Percentiles rank a stretch among this genome's conserved stretches.
These are phyloP conservation scores for Paragorgia papillata DNA, from an alignment of 92 coral and sea anemone genomes.

Conservation along the genomic window DNA sequence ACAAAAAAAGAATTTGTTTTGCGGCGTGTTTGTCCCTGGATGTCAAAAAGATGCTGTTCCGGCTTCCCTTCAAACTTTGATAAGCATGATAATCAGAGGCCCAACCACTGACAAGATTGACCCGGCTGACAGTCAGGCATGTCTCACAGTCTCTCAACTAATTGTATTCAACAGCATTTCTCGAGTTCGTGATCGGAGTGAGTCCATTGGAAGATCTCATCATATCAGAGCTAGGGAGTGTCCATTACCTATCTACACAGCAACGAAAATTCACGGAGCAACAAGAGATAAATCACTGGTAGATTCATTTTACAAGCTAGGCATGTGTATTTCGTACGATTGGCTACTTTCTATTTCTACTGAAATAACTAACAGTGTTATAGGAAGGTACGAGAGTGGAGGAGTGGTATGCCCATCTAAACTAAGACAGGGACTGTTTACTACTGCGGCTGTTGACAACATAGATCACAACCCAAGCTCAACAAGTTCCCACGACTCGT, in stretches of 20 bases:
- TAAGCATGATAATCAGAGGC: constrained; percentile 58
- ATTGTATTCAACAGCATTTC: constrained; percentile 60
- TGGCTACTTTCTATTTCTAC: constrained; percentile 51
- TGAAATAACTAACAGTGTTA: constrained; percentile 52
- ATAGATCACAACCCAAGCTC: constrained; percentile 74
- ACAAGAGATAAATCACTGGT: constrained; percentile 60
- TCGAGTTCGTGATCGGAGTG: background rate
- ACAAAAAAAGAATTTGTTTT: constrained; percentile 51
- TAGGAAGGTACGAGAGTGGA: constrained; percentile 27
- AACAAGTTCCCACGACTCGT: constrained; percentile 61
- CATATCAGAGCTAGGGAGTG: constrained; percentile 55
- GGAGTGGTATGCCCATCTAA: constrained; percentile 63
- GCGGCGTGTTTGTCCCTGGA: constrained; percentile 48
- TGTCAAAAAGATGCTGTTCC: constrained; percentile 58
- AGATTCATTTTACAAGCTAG: constrained; percentile 61
- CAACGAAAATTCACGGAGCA: constrained; percentile 66
- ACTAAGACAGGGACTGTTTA: constrained; percentile 52
- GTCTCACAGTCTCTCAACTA: constrained; percentile 64
- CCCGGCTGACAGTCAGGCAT: constrained; percentile 54
- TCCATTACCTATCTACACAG: constrained; percentile 64
- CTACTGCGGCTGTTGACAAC: constrained; percentile 68
- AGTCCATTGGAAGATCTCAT: constrained; percentile 5
- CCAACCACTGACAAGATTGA: constrained; percentile 41
- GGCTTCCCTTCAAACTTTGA: constrained; percentile 43
- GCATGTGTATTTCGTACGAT: constrained; percentile 65